Evolutionary conservation across 2,113 vertebrate genomes (phyloP).

Genomic region (Indicator indicator): DNA sequence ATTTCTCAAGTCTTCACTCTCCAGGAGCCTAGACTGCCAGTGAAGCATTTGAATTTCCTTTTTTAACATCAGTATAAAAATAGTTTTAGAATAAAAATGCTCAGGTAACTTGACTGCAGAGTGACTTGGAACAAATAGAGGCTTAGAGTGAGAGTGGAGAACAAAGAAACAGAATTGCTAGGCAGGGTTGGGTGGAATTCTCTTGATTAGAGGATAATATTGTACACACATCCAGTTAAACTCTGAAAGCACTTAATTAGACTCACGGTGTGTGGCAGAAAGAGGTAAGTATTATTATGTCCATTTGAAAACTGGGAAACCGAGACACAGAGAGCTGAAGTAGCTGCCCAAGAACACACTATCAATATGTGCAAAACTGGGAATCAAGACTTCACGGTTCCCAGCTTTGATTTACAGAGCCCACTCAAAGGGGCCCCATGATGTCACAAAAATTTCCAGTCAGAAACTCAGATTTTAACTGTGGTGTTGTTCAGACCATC

Average conservation of each 20-base stretch:
- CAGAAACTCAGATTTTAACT: background rate
- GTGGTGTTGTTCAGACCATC: background rate
- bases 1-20: slow-evolving; percentile 37
- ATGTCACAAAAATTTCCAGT: background rate
- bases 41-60: slow-evolving; percentile 27
- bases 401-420: background rate
- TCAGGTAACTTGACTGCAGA: slow-evolving; percentile 4
- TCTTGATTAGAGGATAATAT: background rate
- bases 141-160: background rate
- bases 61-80: background rate
- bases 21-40: background rate
- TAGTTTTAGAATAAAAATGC: background rate
- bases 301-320: background rate
- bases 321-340: background rate
- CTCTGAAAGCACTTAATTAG: slow-evolving; percentile 36
- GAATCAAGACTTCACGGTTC: background rate
- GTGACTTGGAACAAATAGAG: background rate
- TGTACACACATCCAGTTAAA: background rate
- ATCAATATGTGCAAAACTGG: background rate
- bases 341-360: background rate
- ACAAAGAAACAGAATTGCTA: slow-evolving; percentile 14
- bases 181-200: background rate
- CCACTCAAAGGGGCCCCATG: background rate
- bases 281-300: background rate
- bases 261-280: background rate